phyloP scores from a whole-genome alignment of 2,113 vertebrate genomes.

The Okapia johnstoni region DNA sequence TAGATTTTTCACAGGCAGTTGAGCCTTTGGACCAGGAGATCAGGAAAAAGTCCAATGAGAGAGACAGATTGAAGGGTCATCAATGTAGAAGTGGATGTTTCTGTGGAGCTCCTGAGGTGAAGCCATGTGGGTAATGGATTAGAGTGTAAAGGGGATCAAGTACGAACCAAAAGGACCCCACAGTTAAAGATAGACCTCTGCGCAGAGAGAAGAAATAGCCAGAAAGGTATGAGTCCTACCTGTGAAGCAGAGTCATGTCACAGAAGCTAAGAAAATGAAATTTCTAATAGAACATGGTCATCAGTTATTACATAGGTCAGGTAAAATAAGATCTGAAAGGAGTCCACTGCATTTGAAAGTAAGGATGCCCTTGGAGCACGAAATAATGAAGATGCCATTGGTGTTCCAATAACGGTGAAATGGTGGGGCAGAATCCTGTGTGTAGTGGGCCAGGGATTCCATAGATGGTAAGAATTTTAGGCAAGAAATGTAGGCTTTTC shows the following conservation, averaged over 20 bases:
- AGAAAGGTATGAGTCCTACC: background rate
- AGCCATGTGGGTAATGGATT: background rate
- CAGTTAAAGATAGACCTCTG: background rate
- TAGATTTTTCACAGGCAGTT: slow-evolving; percentile 3
- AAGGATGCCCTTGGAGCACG: background rate
- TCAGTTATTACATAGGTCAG: background rate
- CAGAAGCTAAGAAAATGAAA: background rate
- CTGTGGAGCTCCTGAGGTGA: background rate
- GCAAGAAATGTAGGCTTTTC: background rate
- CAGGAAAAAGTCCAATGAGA: slow-evolving; percentile 11
- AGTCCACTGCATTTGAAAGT: background rate
- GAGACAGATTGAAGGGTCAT: slow-evolving; percentile 29
- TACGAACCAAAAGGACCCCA: background rate
- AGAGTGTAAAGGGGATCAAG: background rate
- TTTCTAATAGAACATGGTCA: background rate
- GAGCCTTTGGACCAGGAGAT: background rate
- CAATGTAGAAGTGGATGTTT: background rate
- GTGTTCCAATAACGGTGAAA: background rate
- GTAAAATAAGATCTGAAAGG: background rate
- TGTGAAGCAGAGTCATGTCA: background rate
- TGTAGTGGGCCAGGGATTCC: background rate
- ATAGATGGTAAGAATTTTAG: background rate
- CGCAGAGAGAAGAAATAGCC: background rate
- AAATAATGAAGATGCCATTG: background rate
- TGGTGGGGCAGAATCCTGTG: background rate